Conservation (phyloP, 2,797 vertebrate species). For the Nannoperca australis region DNA sequence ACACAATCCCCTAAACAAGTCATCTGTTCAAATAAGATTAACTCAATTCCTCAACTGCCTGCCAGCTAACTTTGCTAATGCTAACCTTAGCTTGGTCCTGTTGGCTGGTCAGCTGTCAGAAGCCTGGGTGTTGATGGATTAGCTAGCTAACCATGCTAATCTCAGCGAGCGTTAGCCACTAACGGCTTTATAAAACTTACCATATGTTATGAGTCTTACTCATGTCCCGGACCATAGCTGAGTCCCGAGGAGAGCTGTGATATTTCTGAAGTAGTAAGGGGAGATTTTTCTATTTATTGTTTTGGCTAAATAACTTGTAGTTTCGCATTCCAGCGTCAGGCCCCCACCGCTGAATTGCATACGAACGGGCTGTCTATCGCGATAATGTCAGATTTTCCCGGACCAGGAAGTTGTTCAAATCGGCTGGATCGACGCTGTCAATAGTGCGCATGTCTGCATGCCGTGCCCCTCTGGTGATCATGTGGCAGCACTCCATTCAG, state of each 20-base stretch:
- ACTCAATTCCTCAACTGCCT: constrained; percentile 37
- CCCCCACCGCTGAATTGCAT: constrained; percentile 64
- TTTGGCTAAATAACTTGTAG: constrained; percentile 65
- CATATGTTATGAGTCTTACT: constrained; percentile 51
- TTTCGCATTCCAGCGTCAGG: constrained; percentile 79
- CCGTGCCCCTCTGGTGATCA: not conserved
- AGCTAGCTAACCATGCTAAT: constrained; percentile 74
- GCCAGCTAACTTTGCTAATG: constrained; percentile 66
- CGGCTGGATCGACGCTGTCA: constrained; percentile 18
- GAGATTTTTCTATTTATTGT: constrained; percentile 37
- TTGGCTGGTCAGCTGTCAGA: constrained; percentile 78
- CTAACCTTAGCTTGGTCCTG: constrained; percentile 50
- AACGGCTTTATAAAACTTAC: constrained; percentile 61
- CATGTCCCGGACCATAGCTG: constrained; percentile 44
- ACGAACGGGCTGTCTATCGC: constrained; percentile 68
- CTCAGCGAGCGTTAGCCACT: constrained; percentile 40
- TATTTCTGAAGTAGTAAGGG: constrained; percentile 3
- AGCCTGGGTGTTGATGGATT: constrained; percentile 73
- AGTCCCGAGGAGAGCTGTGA: constrained; percentile 11
- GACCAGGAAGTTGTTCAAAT: constrained; percentile 74
- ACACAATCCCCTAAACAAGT: constrained; percentile 20
- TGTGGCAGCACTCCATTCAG: not conserved
- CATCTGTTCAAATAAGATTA: constrained; percentile 43
- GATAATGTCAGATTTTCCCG: constrained; percentile 69
- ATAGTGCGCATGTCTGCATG: constrained; percentile 51